These are phyloP conservation scores for Egretta garzetta DNA, from an alignment of 2,113 vertebrate genomes.

Conservation along the genomic window DNA sequence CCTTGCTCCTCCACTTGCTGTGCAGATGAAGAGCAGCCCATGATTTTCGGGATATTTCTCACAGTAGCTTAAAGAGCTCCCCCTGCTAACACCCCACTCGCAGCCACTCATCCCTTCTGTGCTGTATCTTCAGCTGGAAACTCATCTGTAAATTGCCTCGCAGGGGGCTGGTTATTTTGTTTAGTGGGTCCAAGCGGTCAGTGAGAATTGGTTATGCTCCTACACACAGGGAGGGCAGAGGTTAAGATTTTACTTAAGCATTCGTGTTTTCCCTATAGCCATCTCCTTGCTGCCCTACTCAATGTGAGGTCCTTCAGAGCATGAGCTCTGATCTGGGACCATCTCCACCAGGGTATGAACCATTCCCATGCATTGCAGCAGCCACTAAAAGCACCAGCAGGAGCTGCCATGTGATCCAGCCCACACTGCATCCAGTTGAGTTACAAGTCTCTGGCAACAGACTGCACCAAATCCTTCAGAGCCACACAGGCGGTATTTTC, in stretches of 20 bases:
- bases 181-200: not conserved
- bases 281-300: not conserved
- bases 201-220: not conserved
- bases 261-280: not conserved
- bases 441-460: not conserved
- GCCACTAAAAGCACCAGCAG: not conserved
- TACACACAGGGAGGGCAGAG: not conserved
- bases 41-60: not conserved
- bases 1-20: not conserved
- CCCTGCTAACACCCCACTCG: not conserved
- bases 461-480: not conserved
- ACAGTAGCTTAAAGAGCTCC: not conserved
- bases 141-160: not conserved
- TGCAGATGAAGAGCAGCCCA: not conserved
- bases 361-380: accelerated
- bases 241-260: not conserved
- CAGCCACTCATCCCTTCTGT: not conserved
- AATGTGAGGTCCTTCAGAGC: not conserved
- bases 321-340: not conserved
- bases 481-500: not conserved
- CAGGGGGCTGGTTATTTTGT: not conserved
- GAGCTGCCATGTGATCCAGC: not conserved
- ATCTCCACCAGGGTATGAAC: not conserved
- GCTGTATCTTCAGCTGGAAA: not conserved
- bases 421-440: not conserved